Evolutionary conservation across 2,797 vertebrate genomes (phyloP).

Genomic region (Pteropus rufus): DNA sequence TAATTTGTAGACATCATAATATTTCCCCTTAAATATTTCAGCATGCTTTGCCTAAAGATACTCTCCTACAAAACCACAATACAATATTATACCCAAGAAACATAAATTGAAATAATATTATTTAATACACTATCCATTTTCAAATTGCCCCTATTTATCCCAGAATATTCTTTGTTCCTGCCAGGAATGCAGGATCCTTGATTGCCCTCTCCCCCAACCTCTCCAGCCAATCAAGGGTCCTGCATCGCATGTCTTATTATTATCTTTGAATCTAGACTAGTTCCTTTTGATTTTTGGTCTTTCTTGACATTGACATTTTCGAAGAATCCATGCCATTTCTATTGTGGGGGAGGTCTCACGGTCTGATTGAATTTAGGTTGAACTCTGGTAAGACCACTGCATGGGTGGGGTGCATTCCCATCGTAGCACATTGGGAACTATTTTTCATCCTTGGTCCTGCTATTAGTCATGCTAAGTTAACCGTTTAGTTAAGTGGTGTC

Average conservation of each 20-base stretch:
- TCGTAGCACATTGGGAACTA: accelerated
- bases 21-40: background rate
- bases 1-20: background rate
- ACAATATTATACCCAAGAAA: background rate
- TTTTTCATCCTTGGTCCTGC: background rate
- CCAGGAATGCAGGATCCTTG: too few relatives aligned
- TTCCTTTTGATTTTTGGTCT: background rate
- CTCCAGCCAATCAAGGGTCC: background rate
- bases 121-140: background rate
- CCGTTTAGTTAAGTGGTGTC: background rate
- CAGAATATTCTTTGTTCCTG: background rate
- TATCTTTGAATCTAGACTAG: background rate
- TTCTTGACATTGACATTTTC: background rate
- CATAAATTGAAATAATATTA: too few relatives aligned
- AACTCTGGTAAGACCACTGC: background rate
- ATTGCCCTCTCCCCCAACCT: too few relatives aligned
- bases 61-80: background rate
- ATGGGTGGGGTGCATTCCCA: accelerated
- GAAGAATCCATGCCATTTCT: background rate
- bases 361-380: background rate
- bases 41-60: background rate
- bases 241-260: background rate
- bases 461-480: background rate
- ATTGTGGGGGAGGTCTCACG: too few relatives aligned
- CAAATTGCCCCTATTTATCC: background rate